Base-by-base conservation (phyloP, 53 echinoderm and acorn worm species). In the Astropecten irregularis region DNA sequence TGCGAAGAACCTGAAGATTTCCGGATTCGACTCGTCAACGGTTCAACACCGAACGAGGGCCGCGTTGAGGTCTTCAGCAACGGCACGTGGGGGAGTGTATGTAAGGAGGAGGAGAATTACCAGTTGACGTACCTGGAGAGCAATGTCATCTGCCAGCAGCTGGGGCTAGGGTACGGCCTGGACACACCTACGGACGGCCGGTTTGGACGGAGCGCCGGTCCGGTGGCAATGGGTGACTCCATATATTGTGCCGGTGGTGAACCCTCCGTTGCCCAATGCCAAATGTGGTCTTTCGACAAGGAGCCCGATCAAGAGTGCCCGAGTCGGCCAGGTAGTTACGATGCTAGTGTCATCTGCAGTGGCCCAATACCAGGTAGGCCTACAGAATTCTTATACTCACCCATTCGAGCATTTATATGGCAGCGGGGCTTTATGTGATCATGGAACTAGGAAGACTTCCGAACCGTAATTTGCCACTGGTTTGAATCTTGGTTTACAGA, bases 131-230 rank as follows among this genome's bases (percentile, higher is more conserved):
- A 20, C 21, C 51, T 2, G 51, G 72, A 33, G 19, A 53, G 31
- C 46, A 57, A 76, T 20, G 76, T 56, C 39, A 76, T 76, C 28
- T 76, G 76, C 56, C 26, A 13, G 22, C 76, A 76, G 57, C 76
- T 76, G 14, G 76, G 76, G 15, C 26, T 56, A 9, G 76, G 76
- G 8, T 76, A 76, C 76, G 76, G 76, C 39, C 55, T 56, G 39
- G 76, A 76, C 14, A 23, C 76, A 25, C 76, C 76, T 4, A 10
- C 22, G 57, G 76, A 56, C 26, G 76, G 15, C 26, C 55, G 58
- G 39, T 76, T 76, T 14, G 76, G 76, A 22, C 76, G 76, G 0
- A 57, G 57, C 76, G 18, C 40, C 2, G 56, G 55, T 26, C 58
- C 76, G 37, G 76, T 76, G 37, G 55, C 54, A n/a, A 19, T 52